Evolutionary conservation across 2,888 invertebrate species (phyloP), one percentile per base, ranked within the genome.

Genomic region (Hirtodrosophila trivittata): DNA sequence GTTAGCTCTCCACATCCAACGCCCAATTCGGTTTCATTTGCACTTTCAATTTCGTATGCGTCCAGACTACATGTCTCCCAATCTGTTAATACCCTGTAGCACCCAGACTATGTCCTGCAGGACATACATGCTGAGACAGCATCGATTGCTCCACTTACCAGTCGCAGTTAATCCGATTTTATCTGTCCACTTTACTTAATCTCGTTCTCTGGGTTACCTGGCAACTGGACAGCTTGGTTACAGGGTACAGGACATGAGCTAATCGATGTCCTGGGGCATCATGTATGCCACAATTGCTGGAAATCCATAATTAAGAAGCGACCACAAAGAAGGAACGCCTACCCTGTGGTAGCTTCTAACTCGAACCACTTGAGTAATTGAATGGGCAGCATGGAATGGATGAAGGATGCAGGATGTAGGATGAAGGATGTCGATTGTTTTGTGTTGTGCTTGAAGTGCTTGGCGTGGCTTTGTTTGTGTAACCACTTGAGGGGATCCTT

Each of bases 391-490:
- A 37, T 47, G 51, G 35, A 41, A 9, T 18, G 35, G 35, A 12
- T 12, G 12, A 12, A 16, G 12, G 16, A 26, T 12, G 2, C 10
- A n/a, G 25, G 25, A 4, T 3, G n/a, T 3, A 14, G 18, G 2
- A 4, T 10, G 26, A 9, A 8, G 38, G n/a, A 65, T 58, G 58
- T 58, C 58, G 65, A 65, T 65, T 66, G 65, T 66, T 58, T 66
- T 28, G 5, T 81, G 73, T 70, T 39, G 21, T 26, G 52, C 50
- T 65, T 73, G 46, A 39, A 70, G 72, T 65, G 30, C 42, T 59
- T 72, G 60, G 54, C 66, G 49, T 62, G 57, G 69, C 75, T 69
- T 77, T 80, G 80, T 77, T 75, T 77, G 77, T 62, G 66, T 59
- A 69, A 47, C 49, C 66, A 73, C 75, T 77, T 57, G 58, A 77